phyloP scores from a whole-genome alignment of 1,140 invertebrate species.

The Diachasma alloeum region DNA sequence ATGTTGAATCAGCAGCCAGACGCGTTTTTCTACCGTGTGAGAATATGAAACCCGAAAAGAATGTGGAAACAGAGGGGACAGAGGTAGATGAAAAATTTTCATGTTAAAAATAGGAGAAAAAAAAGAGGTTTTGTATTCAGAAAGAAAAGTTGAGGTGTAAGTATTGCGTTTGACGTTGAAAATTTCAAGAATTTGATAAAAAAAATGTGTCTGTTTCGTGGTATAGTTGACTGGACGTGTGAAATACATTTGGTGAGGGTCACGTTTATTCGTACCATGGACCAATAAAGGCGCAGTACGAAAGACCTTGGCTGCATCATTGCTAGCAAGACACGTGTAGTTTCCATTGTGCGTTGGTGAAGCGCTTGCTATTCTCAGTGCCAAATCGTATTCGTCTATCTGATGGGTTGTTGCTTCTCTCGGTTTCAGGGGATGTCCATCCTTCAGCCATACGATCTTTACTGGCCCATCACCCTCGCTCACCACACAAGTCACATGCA shows the following conservation, averaged over 20 bases:
- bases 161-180: neutral
- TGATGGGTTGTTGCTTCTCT: slow-evolving; percentile 54
- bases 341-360: slow-evolving; percentile 80
- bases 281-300: slow-evolving; percentile 63
- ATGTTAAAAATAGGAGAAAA: slow-evolving; percentile 13
- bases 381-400: slow-evolving; percentile 63
- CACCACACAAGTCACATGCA: slow-evolving; percentile 73
- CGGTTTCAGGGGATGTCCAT: slow-evolving; percentile 55
- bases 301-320: slow-evolving; percentile 77
- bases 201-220: neutral
- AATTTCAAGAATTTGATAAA: neutral
- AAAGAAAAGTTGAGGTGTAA: neutral
- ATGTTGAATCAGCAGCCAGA: slow-evolving; percentile 23
- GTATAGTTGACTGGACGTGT: neutral
- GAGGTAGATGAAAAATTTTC: slow-evolving; percentile 15
- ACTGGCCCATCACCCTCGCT: slow-evolving; percentile 76
- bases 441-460: slow-evolving; percentile 74
- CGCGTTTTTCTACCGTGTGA: neutral
- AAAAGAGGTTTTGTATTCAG: neutral
- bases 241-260: neutral
- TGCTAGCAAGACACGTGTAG: slow-evolving; percentile 88
- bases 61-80: neutral
- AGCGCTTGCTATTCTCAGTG: slow-evolving; percentile 61
- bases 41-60: neutral
- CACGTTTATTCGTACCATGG: slow-evolving; percentile 58